A percentile compares a stretch with the other conserved stretches of the same genome.
These are phyloP conservation scores for Ooceraea biroi DNA, from an alignment of 1,140 invertebrate species.

Conservation along the genomic window DNA sequence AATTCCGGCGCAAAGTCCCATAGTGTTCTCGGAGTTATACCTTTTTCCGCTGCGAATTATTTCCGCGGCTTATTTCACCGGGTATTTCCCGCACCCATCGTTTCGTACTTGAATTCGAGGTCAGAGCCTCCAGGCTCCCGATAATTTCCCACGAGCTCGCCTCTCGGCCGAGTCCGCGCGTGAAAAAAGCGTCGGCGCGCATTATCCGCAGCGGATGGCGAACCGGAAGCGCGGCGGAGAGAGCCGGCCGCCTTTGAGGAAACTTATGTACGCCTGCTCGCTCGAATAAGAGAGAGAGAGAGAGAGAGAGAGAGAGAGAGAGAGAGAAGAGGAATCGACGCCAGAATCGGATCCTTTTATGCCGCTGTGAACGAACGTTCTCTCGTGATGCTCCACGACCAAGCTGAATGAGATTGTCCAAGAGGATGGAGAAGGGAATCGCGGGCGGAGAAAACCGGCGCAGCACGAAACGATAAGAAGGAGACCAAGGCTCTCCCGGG, in stretches of 20 bases:
- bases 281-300: slow-evolving; percentile 13
- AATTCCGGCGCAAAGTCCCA: slow-evolving; percentile 22
- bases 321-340: no score
- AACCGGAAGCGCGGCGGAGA: slow-evolving; percentile 7
- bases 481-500: not conserved
- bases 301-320: no score
- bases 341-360: slow-evolving; percentile 56
- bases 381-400: slow-evolving; percentile 62
- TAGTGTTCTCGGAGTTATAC: not conserved
- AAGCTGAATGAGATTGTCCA: slow-evolving; percentile 66
- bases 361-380: slow-evolving; percentile 68
- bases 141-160: slow-evolving; percentile 49
- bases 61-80: no score
- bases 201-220: not conserved
- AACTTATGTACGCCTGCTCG: slow-evolving; percentile 7
- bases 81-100: not conserved
- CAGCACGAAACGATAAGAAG: slow-evolving; percentile 38
- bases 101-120: slow-evolving; percentile 48
- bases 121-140: slow-evolving; percentile 28
- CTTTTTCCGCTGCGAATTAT: slow-evolving; percentile 23
- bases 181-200: not conserved
- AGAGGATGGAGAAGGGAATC: no score
- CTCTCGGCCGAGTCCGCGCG: not conserved
- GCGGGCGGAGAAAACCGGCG: slow-evolving; percentile 58
- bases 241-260: slow-evolving; percentile 38